Evolutionary conservation across 2,113 vertebrate species (phyloP), one percentile per base, ranked within the genome.

Genomic region (Sinocyclocheilus grahami): DNA sequence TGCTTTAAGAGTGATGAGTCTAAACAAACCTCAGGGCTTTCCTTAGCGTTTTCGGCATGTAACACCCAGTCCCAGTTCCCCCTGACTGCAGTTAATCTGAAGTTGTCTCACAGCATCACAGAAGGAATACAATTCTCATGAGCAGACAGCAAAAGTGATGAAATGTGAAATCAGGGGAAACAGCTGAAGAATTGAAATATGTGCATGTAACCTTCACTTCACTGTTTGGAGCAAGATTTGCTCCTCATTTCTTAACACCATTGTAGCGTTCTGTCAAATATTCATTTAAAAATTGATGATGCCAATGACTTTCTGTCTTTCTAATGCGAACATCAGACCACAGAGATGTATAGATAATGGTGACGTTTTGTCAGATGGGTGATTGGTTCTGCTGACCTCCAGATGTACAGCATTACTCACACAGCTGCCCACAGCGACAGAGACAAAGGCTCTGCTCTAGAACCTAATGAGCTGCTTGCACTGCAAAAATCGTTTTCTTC

Each of bases 351-450:
- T 5, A 18, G 53, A 1, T 55, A 62, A 63, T 4, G 9, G 33
- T 42, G 20, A 13, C 13, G 72, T 33, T 33, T 33, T 33, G 71
- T 67, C 37, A 77, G 58, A 30, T 18, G 55, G 71, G 53, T 48
- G 83, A 84, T 84, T 76, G 83, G 18, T 78, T 85, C n/a, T 42
- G 16, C 58, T 62, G 72, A 77, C 83, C 74, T 83, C 80, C 80
- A 86, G 82, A 78, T 78, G 82, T 62, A 76, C 42, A 58, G 46
- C 63, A 67, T 67, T 86, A 79, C 84, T 86, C 63, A 86, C 80
- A 74, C 74, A 86, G 65, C 27, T 14, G 6, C 30, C 27, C 65
- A 16, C 65, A 18, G 79, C 63, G 58, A 78, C 83, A 74, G 69
- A 85, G 83, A 89, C 60, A 48, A 27, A 22, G 22, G 7, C 78